phyloP scores from a whole-genome alignment of 2,797 vertebrate species.

The Meda fulgida region DNA sequence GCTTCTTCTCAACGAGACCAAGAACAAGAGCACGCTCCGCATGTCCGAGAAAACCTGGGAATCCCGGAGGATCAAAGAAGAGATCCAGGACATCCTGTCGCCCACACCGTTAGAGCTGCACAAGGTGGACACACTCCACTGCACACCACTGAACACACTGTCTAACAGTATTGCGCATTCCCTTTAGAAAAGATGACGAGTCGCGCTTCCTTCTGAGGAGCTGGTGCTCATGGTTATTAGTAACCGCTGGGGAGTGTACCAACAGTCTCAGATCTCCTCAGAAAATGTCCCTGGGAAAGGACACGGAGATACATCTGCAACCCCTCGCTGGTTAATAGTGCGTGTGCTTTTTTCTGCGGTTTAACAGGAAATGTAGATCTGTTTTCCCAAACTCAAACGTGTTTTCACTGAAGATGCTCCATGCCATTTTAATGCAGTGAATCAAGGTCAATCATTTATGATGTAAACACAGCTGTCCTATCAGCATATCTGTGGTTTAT shows the following conservation, averaged over 20 bases:
- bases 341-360: background rate
- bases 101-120: conserved; percentile 90
- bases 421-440: background rate
- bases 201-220: background rate
- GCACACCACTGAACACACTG: background rate
- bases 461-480: background rate
- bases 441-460: background rate
- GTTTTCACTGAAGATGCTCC: background rate
- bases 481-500: background rate
- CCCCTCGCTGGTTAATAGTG: no score
- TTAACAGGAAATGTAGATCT: background rate
- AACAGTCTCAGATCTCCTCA: background rate
- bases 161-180: background rate
- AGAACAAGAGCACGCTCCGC: conserved; percentile 75
- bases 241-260: background rate
- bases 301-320: background rate
- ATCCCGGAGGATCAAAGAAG: conserved; percentile 85
- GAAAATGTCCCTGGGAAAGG: background rate
- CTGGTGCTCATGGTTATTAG: background rate
- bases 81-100: conserved; percentile 89
- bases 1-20: conserved; percentile 73
- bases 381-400: background rate
- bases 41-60: conserved; percentile 86
- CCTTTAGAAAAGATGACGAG: background rate
- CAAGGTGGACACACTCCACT: conserved; percentile 78